Conservation (phyloP, 2,797 vertebrate genomes). For the Notolabrus celidotus region DNA sequence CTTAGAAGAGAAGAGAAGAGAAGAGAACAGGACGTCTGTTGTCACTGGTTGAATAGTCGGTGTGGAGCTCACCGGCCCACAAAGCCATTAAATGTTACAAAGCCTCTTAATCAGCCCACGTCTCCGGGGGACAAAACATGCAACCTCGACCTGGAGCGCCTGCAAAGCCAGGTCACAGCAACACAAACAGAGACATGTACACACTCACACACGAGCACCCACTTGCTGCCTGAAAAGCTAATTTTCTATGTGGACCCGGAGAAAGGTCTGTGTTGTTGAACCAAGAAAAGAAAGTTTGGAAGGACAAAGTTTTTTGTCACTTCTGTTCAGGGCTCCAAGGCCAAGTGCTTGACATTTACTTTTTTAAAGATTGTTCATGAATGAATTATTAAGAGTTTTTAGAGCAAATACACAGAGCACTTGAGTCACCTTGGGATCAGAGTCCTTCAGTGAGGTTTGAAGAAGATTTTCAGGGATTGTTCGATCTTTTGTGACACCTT, state of each 20-base stretch:
- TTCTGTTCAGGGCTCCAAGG: constrained; percentile 12
- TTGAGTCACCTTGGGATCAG: constrained; percentile 11
- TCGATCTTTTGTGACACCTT: neutral
- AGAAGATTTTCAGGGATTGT: neutral
- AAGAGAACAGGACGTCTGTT: constrained; percentile 12
- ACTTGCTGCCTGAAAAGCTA: constrained; percentile 15
- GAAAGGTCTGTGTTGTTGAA: constrained; percentile 29
- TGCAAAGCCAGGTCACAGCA: constrained; percentile 15
- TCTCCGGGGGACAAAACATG: constrained; percentile 56
- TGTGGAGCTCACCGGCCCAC: constrained; percentile 32
- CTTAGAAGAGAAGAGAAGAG: constrained; percentile 33
- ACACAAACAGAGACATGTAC: constrained; percentile 12
- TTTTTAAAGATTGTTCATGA: constrained; percentile 29
- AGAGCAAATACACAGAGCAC: constrained; percentile 15
- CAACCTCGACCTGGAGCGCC: constrained; percentile 56
- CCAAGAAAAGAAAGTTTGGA: constrained; percentile 25
- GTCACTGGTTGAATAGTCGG: constrained; percentile 31
- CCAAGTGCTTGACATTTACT: constrained; percentile 37
- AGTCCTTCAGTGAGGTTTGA: neutral
- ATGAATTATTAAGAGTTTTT: constrained; percentile 45
- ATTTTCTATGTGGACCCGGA: constrained; percentile 28
- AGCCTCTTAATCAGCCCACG: constrained; percentile 71
- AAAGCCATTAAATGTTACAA: constrained; percentile 71
- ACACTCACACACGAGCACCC: neutral
- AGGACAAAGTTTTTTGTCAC: constrained; percentile 18